phyloP scores from a whole-genome alignment of 2,888 invertebrate genomes.

The Pollenia amentaria region DNA sequence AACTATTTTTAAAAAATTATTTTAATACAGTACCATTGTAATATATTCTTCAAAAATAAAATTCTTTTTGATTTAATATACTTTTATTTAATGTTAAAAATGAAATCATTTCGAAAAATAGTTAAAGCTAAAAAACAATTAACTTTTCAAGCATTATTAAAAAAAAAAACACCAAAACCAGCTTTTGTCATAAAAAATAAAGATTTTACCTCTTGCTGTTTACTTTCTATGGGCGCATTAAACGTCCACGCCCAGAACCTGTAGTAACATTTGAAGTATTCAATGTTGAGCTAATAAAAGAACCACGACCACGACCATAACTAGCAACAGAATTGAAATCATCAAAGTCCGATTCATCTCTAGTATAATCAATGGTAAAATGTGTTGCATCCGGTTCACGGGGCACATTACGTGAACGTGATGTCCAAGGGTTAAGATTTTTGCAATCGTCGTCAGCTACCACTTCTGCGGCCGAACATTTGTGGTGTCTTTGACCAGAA shows the following conservation, averaged over 20 bases:
- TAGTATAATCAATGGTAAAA: constrained; percentile 74
- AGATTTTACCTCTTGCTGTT: too few relatives aligned
- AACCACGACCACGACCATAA: constrained; percentile 76
- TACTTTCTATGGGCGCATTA: constrained; percentile 44
- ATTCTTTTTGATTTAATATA: too few relatives aligned
- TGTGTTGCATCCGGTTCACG: constrained; percentile 75
- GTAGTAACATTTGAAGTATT: constrained; percentile 41
- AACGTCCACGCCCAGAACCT: constrained; percentile 71
- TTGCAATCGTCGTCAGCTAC: constrained; percentile 59
- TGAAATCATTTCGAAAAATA: too few relatives aligned
- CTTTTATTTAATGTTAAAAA: too few relatives aligned
- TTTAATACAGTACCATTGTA: too few relatives aligned
- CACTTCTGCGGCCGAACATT: constrained; percentile 26
- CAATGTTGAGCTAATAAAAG: constrained; percentile 10
- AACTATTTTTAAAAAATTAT: too few relatives aligned
- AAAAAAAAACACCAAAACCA: too few relatives aligned
- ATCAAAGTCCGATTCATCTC: constrained; percentile 70
- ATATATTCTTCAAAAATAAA: too few relatives aligned
- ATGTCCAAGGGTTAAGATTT: constrained; percentile 76
- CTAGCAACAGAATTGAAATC: constrained; percentile 74
- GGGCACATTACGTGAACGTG: constrained; percentile 76
- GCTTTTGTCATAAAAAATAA: too few relatives aligned
- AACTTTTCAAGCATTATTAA: neutral
- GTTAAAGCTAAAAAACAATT: neutral
- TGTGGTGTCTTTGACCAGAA: neutral